Percentiles rank a stretch among this genome's conserved stretches.
Conservation (phyloP, 2,113 vertebrate genomes). For the Coregonus clupeaformis region DNA sequence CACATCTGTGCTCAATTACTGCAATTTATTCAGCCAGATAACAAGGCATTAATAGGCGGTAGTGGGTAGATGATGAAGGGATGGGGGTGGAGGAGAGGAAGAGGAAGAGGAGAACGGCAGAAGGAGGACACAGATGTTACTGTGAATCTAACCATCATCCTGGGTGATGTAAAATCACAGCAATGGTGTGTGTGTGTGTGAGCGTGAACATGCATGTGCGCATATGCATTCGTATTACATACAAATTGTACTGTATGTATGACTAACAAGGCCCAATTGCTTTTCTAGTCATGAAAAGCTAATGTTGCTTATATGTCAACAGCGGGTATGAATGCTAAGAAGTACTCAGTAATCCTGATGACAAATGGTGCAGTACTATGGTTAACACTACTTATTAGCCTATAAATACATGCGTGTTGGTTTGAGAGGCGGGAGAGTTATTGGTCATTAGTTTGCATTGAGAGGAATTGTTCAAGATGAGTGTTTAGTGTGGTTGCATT, state of each 20-base stretch:
- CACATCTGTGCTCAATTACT: conserved; percentile 54
- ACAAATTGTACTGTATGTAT: too few relatives aligned
- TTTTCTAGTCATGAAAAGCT: too few relatives aligned
- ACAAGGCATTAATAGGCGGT: conserved; percentile 35
- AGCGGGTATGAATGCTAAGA: too few relatives aligned
- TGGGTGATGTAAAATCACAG: not conserved
- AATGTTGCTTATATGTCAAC: too few relatives aligned
- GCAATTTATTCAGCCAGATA: conserved; percentile 41
- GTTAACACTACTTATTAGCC: too few relatives aligned
- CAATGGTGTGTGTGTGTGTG: too few relatives aligned
- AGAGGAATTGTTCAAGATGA: conserved; percentile 15
- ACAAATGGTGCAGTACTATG: not conserved
- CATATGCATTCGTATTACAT: too few relatives aligned
- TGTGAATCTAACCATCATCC: not conserved
- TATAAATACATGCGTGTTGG: too few relatives aligned
- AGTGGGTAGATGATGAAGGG: not conserved
- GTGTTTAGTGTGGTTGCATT: conserved; percentile 22
- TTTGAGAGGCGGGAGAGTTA: conserved; percentile 19
- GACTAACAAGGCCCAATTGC: too few relatives aligned
- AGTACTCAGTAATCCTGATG: not conserved
- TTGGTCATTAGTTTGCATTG: conserved; percentile 34
- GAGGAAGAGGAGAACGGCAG: conserved; percentile 13
- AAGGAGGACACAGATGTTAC: not conserved
- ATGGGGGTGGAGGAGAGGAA: not conserved
- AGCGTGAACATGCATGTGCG: too few relatives aligned